Evolutionary conservation across 1,140 invertebrate species (phyloP).

Genomic region (Ceratosolen solmsi): DNA sequence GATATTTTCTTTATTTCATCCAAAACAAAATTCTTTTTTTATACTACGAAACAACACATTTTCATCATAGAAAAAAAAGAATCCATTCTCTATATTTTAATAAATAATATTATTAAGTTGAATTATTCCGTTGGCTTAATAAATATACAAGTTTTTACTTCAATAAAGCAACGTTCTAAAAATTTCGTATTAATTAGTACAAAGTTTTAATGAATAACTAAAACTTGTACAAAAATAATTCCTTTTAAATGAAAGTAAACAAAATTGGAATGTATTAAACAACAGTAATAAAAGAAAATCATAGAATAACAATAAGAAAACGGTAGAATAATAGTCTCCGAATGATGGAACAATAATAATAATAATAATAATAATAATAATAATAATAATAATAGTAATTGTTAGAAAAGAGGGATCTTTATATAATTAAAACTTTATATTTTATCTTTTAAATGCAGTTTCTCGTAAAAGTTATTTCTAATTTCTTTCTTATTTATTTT

Average conservation of each 20-base stretch:
- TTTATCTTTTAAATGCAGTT: neutral
- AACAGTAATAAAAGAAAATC: neutral
- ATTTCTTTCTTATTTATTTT: neutral
- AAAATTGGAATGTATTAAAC: neutral
- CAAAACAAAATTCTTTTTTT: too few relatives aligned
- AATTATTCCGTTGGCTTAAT: neutral
- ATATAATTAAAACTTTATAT: neutral
- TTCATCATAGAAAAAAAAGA: neutral
- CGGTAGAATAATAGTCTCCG: neutral
- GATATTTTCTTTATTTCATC: neutral
- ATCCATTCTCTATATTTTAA: neutral
- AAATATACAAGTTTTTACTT: neutral
- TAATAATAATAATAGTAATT: neutral
- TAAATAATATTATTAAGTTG: neutral
- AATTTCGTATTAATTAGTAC: neutral
- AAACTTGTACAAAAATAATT: neutral
- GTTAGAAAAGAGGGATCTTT: neutral
- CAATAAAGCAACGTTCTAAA: neutral
- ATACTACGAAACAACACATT: too few relatives aligned
- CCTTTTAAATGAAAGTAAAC: neutral
- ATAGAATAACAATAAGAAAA: neutral
- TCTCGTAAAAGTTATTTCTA: neutral
- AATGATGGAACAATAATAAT: neutral
- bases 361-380: neutral
- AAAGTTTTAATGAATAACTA: neutral